Base-by-base conservation (phyloP, 2,888 invertebrate species). In the Carterocephalus palaemon region DNA sequence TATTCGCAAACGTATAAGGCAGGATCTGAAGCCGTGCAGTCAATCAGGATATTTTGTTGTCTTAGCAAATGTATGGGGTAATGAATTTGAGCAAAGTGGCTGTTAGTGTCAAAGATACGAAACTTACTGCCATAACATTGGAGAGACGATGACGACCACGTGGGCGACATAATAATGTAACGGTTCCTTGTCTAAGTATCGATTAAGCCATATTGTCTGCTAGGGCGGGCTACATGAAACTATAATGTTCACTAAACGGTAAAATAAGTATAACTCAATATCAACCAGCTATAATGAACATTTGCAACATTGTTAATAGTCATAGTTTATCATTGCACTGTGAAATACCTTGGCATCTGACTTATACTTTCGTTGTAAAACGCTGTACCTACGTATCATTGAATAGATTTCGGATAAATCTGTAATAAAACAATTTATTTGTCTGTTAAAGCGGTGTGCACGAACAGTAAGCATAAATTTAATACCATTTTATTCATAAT, bases 41-140 rank as follows among this genome's bases (percentile, higher is more conserved):
- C 29, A 43, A 43, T 43, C 43, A 29, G 29, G 43, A 43, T 36
- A 29, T 43, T 43, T n/a, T n/a, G n/a, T n/a, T 43, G 36, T 43
- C 43, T 43, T 23, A 12, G 36, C 28, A 36, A 29, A 36, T 36
- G 22, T 26, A 36, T 15, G 29, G 33, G 22, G 16, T 10, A 36
- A 43, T 43, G 36, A 29, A 43, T 36, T 43, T 36, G 28, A 42
- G 28, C 43, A 13, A 36, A 36, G 43, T 43, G 43, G 34, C 43
- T 43, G 29, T 43, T 43, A 43, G 36, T 22, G 43, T 43, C 43
- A 43, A 43, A 43, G 34, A 16, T 22, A 36, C n/a, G 28, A 22
- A 43, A 43, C 34, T 43, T 43, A 43, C 29, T 43, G 43, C 29
- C 23, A 7, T 45, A 45, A 31, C 43, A 45, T 13, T 45, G 9